phyloP scores from a whole-genome alignment of 2,888 invertebrate species.

The Pristionchus entomophagus region DNA sequence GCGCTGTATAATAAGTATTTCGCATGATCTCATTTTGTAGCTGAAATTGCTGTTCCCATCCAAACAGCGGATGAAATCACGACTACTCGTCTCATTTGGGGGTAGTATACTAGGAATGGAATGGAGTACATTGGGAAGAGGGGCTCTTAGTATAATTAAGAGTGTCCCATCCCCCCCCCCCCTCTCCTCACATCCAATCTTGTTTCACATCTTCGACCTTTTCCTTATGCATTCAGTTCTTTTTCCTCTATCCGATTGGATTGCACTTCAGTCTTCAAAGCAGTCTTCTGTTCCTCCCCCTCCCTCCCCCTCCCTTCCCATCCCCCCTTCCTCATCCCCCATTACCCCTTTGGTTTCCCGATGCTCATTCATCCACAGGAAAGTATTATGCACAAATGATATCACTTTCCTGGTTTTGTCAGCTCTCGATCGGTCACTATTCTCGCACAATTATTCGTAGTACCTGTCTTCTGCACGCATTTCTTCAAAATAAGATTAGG shows the following conservation, averaged over 20 bases:
- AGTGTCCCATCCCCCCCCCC: not conserved
- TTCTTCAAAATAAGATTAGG: no score
- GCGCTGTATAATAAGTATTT: no score
- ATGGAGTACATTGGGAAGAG: not conserved
- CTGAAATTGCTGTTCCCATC: not conserved
- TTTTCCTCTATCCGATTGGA: slow-evolving; percentile 11
- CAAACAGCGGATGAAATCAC: not conserved
- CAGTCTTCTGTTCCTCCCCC: not conserved
- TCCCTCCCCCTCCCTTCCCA: not conserved
- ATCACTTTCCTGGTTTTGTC: no score
- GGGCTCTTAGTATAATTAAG: slow-evolving; percentile 35
- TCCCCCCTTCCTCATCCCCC: not conserved
- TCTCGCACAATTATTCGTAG: no score
- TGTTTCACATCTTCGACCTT: not conserved
- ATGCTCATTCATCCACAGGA: no score
- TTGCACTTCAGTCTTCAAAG: not conserved
- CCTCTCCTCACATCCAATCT: slow-evolving; percentile 23
- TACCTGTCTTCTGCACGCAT: no score
- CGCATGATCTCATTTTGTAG: not conserved
- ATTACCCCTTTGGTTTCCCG: no score
- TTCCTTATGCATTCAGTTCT: not conserved
- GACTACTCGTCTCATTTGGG: not conserved
- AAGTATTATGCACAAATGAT: no score
- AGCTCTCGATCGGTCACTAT: no score
- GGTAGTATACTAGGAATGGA: slow-evolving; percentile 14